Evolutionary conservation across 2,113 vertebrate species (phyloP).

Genomic region (Erythrolamprus reginae): DNA sequence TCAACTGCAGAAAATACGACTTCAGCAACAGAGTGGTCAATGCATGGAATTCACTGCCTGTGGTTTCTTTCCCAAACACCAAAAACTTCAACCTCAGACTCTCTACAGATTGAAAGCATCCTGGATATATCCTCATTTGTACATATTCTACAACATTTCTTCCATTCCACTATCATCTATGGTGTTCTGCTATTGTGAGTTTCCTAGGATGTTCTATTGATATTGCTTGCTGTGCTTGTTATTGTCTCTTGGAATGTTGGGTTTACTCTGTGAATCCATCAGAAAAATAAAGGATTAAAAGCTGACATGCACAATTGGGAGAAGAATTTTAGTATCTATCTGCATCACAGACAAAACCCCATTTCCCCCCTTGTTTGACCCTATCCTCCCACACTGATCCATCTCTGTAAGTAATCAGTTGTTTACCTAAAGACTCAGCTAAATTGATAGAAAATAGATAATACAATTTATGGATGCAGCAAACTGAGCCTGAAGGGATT

Average conservation of each 20-base stretch:
- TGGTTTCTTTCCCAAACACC: too few species aligned
- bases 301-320: background rate
- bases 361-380: background rate
- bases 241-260: background rate
- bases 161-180: background rate
- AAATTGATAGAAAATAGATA: background rate
- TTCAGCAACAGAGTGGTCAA: too few species aligned
- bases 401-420: background rate
- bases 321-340: background rate
- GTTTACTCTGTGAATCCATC: background rate
- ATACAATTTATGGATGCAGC: constrained; percentile 8
- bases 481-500: constrained; percentile 11
- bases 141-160: background rate
- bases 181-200: background rate
- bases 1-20: too few species aligned
- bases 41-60: too few species aligned
- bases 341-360: background rate
- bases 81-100: too few species aligned
- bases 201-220: background rate
- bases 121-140: background rate
- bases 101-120: background rate
- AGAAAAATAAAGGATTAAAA: background rate
- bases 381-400: background rate
- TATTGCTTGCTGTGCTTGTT: background rate
- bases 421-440: background rate